Percentiles rank a stretch among this genome's conserved stretches.
These are phyloP conservation scores for Meandrusa payeni DNA, from an alignment of 2,888 invertebrate genomes.

Conservation along the genomic window DNA sequence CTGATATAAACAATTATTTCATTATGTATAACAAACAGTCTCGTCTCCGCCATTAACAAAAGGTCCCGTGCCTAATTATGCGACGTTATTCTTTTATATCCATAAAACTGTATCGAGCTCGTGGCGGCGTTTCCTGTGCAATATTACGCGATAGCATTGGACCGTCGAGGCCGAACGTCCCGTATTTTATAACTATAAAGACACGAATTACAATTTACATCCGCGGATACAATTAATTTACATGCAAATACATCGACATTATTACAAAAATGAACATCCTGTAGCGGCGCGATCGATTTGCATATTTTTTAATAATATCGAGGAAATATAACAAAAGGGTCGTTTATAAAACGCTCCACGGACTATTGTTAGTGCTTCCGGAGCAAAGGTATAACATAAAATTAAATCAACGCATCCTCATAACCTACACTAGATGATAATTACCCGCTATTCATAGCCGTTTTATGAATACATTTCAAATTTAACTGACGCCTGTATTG, in stretches of 20 bases:
- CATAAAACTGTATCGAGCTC: conserved; percentile 25
- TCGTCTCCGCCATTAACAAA: too few relatives aligned
- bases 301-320: conserved; percentile 79
- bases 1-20: too few relatives aligned
- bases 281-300: conserved; percentile 71
- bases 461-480: conserved; percentile 17
- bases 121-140: conserved; percentile 34
- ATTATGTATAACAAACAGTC: too few relatives aligned
- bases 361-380: conserved; percentile 72
- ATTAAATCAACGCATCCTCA: conserved; percentile 64
- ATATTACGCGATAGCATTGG: conserved; percentile 37
- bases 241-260: conserved; percentile 73
- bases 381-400: conserved; percentile 64
- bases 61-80: too few relatives aligned
- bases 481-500: too few relatives aligned
- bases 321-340: conserved; percentile 66
- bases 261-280: conserved; percentile 77
- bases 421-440: conserved; percentile 60
- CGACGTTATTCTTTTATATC: conserved; percentile 1
- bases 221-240: conserved; percentile 71
- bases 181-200: conserved; percentile 58
- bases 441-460: conserved; percentile 48
- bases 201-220: conserved; percentile 66
- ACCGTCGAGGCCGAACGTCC: conserved; percentile 34
- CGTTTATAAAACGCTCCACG: conserved; percentile 57